Evolutionary conservation across 2,888 invertebrate genomes (phyloP).

Genomic region (Drosophila atroscutellata): DNA sequence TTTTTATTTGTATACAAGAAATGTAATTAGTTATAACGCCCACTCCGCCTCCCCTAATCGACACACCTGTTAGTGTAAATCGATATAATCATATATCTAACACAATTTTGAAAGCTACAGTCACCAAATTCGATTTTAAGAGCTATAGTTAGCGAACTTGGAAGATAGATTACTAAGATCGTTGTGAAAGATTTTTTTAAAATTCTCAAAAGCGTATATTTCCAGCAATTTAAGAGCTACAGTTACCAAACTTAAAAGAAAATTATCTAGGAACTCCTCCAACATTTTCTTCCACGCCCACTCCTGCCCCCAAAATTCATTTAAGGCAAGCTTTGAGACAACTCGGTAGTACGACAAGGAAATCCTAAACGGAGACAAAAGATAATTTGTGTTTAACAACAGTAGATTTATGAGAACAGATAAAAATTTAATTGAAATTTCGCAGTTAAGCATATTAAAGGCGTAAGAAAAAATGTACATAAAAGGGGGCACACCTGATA

Average conservation of each 20-base stretch:
- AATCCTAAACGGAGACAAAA: conserved; percentile 43
- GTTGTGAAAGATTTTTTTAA: no score
- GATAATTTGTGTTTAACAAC: conserved; percentile 50
- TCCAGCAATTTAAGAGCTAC: no score
- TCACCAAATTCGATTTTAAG: not conserved
- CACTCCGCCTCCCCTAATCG: no score
- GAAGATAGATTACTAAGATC: not conserved
- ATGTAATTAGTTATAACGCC: no score
- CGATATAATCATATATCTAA: no score
- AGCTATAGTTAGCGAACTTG: not conserved
- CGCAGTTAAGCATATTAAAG: conserved; percentile 31
- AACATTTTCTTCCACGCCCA: no score
- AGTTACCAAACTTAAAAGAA: no score
- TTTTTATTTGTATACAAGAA: no score
- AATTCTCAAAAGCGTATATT: no score
- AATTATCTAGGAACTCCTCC: no score
- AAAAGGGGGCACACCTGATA: conserved; percentile 40
- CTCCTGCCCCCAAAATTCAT: no score
- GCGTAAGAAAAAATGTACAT: conserved; percentile 34
- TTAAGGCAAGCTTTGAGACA: not conserved
- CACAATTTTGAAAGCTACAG: not conserved
- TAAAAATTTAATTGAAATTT: conserved; percentile 38
- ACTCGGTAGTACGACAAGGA: conserved; percentile 22
- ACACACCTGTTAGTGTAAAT: no score
- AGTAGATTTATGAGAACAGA: conserved; percentile 9